phyloP scores from a whole-genome alignment of 2,888 invertebrate species.

The Formica aserva region DNA sequence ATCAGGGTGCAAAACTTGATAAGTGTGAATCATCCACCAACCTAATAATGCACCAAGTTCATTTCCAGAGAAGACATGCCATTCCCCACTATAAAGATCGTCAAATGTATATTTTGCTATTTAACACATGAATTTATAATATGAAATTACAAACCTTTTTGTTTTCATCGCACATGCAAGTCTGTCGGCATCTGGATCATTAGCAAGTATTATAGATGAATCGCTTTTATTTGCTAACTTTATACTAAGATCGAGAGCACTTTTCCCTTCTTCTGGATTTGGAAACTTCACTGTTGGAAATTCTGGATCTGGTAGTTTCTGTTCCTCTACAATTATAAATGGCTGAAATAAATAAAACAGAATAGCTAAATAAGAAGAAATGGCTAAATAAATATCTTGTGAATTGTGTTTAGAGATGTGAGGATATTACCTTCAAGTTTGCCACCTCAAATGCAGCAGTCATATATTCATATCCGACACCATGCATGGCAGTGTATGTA shows the following conservation, averaged over 20 bases:
- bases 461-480: slow-evolving; percentile 95
- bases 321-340: slow-evolving; percentile 90
- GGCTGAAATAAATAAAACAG: slow-evolving; percentile 83
- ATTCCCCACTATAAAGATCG: slow-evolving; percentile 87
- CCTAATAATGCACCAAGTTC: slow-evolving; percentile 97
- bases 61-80: slow-evolving; percentile 98
- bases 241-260: slow-evolving; percentile 92
- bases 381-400: neutral
- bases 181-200: slow-evolving; percentile 99
- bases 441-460: slow-evolving; percentile 91
- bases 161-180: slow-evolving; percentile 94
- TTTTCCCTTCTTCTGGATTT: slow-evolving; percentile 98
- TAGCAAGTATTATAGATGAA: slow-evolving; percentile 94
- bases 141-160: slow-evolving; percentile 16
- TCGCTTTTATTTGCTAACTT: slow-evolving; percentile 91
- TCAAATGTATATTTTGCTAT: slow-evolving; percentile 14
- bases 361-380: neutral
- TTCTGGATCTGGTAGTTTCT: slow-evolving; percentile 97
- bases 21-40: slow-evolving; percentile 94
- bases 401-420: slow-evolving; percentile 2
- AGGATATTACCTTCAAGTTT: slow-evolving; percentile 89
- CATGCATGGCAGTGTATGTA: slow-evolving; percentile 99
- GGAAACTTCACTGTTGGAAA: slow-evolving; percentile 99
- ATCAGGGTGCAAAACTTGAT: slow-evolving; percentile 86
- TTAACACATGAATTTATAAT: neutral